Conservation (phyloP, 1,140 invertebrate species). For the Rhysida immarginata region DNA sequence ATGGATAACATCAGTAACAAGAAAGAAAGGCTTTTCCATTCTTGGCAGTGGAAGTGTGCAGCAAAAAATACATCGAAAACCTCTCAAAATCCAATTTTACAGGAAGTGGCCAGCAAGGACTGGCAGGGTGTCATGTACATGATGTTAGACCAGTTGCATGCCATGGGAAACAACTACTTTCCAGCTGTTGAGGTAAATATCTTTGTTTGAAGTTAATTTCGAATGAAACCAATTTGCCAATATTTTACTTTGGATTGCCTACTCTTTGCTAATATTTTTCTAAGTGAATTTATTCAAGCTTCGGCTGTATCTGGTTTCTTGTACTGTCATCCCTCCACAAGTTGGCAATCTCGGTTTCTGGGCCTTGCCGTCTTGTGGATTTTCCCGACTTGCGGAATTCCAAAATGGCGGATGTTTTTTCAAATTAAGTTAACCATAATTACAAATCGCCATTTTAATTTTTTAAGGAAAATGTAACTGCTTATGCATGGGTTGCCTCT, state of each 20-base stretch:
- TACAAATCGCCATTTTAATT: too few species aligned
- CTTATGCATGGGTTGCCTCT: background rate
- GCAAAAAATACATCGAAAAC: conserved; percentile 6
- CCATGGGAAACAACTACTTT: conserved; percentile 15
- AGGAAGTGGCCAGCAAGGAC: conserved; percentile 24
- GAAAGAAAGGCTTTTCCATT: too few species aligned
- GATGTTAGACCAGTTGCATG: conserved; percentile 22
- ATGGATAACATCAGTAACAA: too few species aligned
- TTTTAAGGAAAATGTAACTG: too few species aligned
- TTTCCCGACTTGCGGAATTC: too few species aligned
- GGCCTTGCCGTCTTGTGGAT: too few species aligned
- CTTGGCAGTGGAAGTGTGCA: conserved; percentile 23
- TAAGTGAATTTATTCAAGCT: background rate
- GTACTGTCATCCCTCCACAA: too few species aligned
- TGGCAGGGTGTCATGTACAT: conserved; percentile 29
- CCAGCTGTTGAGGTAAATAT: conserved; percentile 21
- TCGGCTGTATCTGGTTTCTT: background rate
- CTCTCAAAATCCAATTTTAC: conserved; percentile 5
- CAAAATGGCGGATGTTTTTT: too few species aligned
- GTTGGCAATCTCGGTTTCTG: too few species aligned
- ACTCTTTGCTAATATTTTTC: too few species aligned
- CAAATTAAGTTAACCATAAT: background rate
- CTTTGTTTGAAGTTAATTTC: background rate
- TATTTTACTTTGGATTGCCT: background rate
- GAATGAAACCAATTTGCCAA: background rate